Base-by-base conservation (phyloP, 2,888 invertebrate species). In the Lasius fuliginosus region DNA sequence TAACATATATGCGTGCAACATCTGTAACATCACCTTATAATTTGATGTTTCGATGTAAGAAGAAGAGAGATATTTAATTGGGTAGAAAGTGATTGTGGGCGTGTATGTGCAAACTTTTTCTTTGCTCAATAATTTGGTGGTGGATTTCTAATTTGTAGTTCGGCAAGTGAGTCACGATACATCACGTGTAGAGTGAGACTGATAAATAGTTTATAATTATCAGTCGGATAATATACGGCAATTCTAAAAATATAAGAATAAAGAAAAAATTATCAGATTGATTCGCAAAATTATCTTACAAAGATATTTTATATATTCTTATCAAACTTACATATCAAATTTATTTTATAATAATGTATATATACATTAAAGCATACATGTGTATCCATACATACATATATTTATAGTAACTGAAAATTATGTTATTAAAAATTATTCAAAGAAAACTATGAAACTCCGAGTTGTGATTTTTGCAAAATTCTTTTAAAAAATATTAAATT, bases 121-220 rank as follows among this genome's bases (percentile, higher is more conserved):
- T 27, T 67, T 36, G 2, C 30, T 8, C 40, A 49, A 23, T 75
- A 64, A 67, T 56, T 56, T 23, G 5, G 9, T n/a, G 53, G 27
- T 27, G n/a, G 30, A 67, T 40, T 67, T 65, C 36, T 65, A 76
- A 76, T 65, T 76, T 23, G n/a, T 12, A 49, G 64, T 8, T 62
- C 3, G 33, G 15, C 11, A 12, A 53, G 18, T 64, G n/a, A 23
- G 11, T 75, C 56, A 67, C 49, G 53, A 40, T 56, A 56, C 49
- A 53, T 76, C 65, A 49, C 40, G 65, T 67, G 40, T 15, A 67
- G 23, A 64, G 36, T 15, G 15, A 30, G 15, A 18, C 15, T 65
- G 27, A 67, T 67, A 40, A 40, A 67, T 18, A 67, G n/a, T 40
- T 56, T 56, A 23, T 18, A 18, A 30, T 11, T 23, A n/a, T 56